Base-by-base conservation (phyloP, 2,888 invertebrate genomes). In the Plagodis pulveraria region DNA sequence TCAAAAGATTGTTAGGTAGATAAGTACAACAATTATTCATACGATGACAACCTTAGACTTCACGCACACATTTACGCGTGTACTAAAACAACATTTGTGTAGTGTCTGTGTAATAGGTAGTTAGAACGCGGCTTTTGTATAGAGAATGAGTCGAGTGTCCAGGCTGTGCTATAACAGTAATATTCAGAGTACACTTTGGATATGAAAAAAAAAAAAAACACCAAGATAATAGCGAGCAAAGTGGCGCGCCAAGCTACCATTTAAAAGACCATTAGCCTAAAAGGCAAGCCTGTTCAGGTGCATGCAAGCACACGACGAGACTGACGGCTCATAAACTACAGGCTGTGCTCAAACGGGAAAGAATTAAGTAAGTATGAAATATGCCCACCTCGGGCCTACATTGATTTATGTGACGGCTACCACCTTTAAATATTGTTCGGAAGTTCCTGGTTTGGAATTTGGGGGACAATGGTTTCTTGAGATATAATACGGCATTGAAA, bases 331-430 rank as follows among this genome's bases (percentile, higher is more conserved):
- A 81, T 88, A 86, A 87, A 89, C 76, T 76, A 71, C 69, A 76
- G 73, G 76, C 69, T 78, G 77, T 78, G 77, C 71, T 73, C 76
- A 80, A 81, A 77, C 81, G 77, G 80, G 81, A 89, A 91, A 92
- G 91, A 92, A 91, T 91, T 93, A 91, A 93, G 84, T 93, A 91
- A 93, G 84, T 89, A 92, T 91, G 90, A 93, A 92, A 91, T 92
- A 93, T 91, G 87, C 86, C 84, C 81, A 81, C 83, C 87, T 80
- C 77, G 77, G 86, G 87, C 84, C 83, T 81, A 82, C 72, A 73
- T 72, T 92, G 92, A 93, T 93, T 93, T 93, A 93, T 87, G 84
- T 72, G 80, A 71, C 83, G 78, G 82, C 84, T 80, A 87, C 83
- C 82, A 78, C 75, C 76, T 79, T 80, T 80, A 73, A 81, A 81